Conservation (phyloP, 2,797 vertebrate genomes). For the Cetoscarus ocellatus region DNA sequence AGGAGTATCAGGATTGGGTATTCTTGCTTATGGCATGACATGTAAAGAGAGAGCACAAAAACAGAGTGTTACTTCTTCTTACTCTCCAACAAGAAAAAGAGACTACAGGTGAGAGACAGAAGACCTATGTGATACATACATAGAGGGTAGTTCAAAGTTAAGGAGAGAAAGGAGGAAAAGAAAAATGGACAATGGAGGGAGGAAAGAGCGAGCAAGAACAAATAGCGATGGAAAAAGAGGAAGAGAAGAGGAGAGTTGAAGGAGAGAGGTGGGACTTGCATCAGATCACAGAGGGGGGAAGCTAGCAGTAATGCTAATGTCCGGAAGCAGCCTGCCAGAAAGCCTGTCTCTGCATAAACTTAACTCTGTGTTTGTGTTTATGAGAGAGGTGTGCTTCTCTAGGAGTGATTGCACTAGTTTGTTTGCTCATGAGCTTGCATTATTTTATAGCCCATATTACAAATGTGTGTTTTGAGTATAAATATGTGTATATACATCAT, state of each 20-base stretch:
- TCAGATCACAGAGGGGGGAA: slow-evolving; percentile 59
- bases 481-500: neutral
- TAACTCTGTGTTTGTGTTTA: slow-evolving; percentile 34
- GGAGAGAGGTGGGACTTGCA: slow-evolving; percentile 58
- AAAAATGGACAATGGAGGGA: slow-evolving; percentile 16
- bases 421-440: slow-evolving; percentile 26
- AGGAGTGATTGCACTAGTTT: slow-evolving; percentile 40
- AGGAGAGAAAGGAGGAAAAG: slow-evolving; percentile 20
- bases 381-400: slow-evolving; percentile 15
- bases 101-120: slow-evolving; percentile 33
- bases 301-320: slow-evolving; percentile 74
- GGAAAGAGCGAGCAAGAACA: neutral
- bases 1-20: slow-evolving; percentile 29
- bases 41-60: slow-evolving; percentile 32
- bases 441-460: slow-evolving; percentile 24
- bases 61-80: slow-evolving; percentile 30
- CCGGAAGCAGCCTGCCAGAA: slow-evolving; percentile 59
- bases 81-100: slow-evolving; percentile 24
- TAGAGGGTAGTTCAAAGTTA: slow-evolving; percentile 27
- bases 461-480: slow-evolving; percentile 4
- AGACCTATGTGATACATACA: slow-evolving; percentile 22
- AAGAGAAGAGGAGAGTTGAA: slow-evolving; percentile 31
- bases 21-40: slow-evolving; percentile 18
- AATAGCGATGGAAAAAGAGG: slow-evolving; percentile 27
- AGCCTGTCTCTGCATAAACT: slow-evolving; percentile 61